phyloP scores from a whole-genome alignment of 1,140 invertebrate genomes.

The Drosophila aff. region DNA sequence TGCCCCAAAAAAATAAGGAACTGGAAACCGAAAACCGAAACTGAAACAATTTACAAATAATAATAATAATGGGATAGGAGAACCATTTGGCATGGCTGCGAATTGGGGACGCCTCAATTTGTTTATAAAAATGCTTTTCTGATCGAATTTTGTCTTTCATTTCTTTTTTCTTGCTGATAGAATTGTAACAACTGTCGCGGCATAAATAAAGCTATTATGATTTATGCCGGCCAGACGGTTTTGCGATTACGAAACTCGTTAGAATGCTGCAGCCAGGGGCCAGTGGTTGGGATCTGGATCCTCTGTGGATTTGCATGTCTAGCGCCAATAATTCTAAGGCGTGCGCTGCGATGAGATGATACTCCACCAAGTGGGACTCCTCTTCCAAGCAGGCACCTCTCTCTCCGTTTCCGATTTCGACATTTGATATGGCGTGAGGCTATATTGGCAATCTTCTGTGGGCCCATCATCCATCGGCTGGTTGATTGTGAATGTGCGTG shows the following conservation, averaged over 20 bases:
- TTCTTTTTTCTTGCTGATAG: slow-evolving; percentile 60
- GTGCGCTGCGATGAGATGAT: slow-evolving; percentile 69
- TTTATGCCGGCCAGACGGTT: slow-evolving; percentile 68
- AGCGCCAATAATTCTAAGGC: slow-evolving; percentile 82
- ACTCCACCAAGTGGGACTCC: slow-evolving; percentile 49
- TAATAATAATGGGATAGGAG: slow-evolving; percentile 33
- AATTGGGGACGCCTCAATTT: slow-evolving; percentile 71
- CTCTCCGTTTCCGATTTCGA: slow-evolving; percentile 56
- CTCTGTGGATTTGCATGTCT: slow-evolving; percentile 77
- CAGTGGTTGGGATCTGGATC: slow-evolving; percentile 11
- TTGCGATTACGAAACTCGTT: slow-evolving; percentile 73
- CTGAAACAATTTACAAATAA: slow-evolving; percentile 63
- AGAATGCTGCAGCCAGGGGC: slow-evolving; percentile 34
- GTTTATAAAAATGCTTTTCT: slow-evolving; percentile 51
- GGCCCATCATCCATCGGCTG: slow-evolving; percentile 66
- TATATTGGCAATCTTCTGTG: slow-evolving; percentile 61
- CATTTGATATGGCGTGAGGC: slow-evolving; percentile 76
- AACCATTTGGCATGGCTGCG: slow-evolving; percentile 54
- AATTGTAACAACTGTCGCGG: slow-evolving; percentile 83
- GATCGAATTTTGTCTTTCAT: slow-evolving; percentile 23
- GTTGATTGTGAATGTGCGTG: slow-evolving; percentile 71
- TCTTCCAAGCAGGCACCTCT: slow-evolving; percentile 6
- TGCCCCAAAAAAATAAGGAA: slow-evolving; percentile 9
- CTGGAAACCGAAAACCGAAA: slow-evolving; percentile 16
- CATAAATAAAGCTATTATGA: slow-evolving; percentile 81